phyloP scores from a whole-genome alignment of 2,113 vertebrate species.

The Corythaeola cristata region DNA sequence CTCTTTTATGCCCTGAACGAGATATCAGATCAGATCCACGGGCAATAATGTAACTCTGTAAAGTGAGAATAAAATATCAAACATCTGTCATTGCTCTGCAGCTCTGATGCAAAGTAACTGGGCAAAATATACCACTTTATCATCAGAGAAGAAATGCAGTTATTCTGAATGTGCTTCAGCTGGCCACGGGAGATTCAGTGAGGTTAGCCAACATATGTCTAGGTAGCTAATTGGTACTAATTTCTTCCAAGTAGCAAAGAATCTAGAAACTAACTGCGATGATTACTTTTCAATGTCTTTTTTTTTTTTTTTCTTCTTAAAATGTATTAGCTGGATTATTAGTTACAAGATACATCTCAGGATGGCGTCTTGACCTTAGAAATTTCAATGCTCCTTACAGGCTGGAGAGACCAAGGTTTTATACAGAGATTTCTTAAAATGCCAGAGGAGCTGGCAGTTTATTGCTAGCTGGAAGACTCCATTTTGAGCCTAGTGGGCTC shows the following conservation, averaged over 20 bases:
- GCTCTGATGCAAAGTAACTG: neutral
- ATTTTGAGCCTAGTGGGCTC: neutral
- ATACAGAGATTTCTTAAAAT: neutral
- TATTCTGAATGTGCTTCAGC: neutral
- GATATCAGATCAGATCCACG: neutral
- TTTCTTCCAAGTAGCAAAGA: neutral
- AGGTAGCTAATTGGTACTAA: neutral
- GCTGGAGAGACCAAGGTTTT: neutral
- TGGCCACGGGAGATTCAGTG: neutral
- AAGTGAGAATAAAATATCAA: neutral
- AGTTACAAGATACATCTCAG: neutral
- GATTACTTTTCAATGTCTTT: neutral
- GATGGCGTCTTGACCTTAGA: neutral
- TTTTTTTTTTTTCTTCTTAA: too few relatives aligned
- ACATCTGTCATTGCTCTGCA: accelerated
- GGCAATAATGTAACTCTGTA: neutral
- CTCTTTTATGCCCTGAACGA: neutral
- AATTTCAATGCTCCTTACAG: neutral
- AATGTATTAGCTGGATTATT: neutral
- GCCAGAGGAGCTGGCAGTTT: neutral
- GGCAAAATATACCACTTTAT: neutral
- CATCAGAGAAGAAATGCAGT: neutral
- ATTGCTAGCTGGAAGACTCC: neutral
- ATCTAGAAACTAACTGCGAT: neutral
- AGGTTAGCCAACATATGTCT: neutral